phyloP scores from a whole-genome alignment of 2,797 vertebrate species.

The Lagorchestes hirsutus region DNA sequence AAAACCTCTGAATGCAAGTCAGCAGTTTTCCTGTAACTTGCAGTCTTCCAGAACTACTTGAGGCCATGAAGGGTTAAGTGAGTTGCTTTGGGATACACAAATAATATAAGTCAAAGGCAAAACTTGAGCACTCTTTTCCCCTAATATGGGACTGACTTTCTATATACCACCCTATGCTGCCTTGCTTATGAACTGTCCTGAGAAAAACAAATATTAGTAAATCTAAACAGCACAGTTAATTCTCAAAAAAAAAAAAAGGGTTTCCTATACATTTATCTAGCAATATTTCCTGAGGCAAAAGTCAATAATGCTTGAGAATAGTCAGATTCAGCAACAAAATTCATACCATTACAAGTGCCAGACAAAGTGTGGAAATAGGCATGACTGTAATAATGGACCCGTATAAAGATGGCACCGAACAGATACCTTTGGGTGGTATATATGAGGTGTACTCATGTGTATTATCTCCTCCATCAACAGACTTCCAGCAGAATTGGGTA shows the following conservation, averaged over 20 bases:
- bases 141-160: neutral
- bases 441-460: neutral
- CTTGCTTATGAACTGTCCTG: neutral
- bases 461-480: neutral
- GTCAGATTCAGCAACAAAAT: neutral
- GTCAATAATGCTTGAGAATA: neutral
- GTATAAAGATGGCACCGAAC: neutral
- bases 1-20: neutral
- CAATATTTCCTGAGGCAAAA: slow-evolving; percentile 5
- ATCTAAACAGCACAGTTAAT: slow-evolving; percentile 20
- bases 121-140: neutral
- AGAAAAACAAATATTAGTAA: slow-evolving; percentile 29
- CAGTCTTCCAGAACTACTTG: neutral
- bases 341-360: neutral
- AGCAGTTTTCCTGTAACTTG: neutral
- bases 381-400: neutral
- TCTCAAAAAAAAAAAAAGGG: neutral
- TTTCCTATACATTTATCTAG: slow-evolving; percentile 11
- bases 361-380: neutral
- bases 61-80: neutral
- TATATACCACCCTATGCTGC: neutral
- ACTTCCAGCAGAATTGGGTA: neutral
- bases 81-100: neutral
- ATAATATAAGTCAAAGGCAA: neutral
- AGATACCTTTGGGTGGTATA: neutral